Base-by-base conservation (phyloP, 2,797 vertebrate species). In the Fundulus diaphanus region DNA sequence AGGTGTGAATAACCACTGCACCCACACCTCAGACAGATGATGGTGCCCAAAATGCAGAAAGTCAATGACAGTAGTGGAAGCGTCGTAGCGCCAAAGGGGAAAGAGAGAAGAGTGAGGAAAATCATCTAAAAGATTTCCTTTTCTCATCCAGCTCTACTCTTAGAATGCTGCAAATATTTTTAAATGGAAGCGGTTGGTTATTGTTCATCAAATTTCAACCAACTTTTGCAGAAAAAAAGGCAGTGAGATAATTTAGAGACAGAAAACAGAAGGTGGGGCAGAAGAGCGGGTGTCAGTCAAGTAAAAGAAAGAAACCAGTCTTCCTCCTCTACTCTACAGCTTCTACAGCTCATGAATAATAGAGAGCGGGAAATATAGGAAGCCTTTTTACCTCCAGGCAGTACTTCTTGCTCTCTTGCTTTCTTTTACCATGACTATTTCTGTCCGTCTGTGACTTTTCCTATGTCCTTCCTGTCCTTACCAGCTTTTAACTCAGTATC, bases 321-420 rank as follows among this genome's bases (percentile, higher is more conserved):
- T 42, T 77, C 72, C 74, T 84, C 74, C 66, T 80, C 81, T 80
- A 31, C 72, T 79, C 74, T 61, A 81, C 78, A 76, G 80, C 68
- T 72, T 79, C 81, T 83, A 37, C 65, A 68, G 22, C 51, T 90
- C 78, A 88, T 91, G 84, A 93, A 92, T 91, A 87, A 91, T 91
- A 86, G 59, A 90, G 71, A 85, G 51, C 22, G 46, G 67, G 68
- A 74, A 76, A 52, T 87, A 74, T 33, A 44, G 46, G 69, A 82
- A 68, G 75, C 59, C 59, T 57, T 59, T 83, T 73, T 73, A 76
- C 78, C 69, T 33, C 51, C 70, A 72, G 72, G 85, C 78, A 78
- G 16, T 37, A 72, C 71, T 54, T 72, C 68, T 69, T 54, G 74
- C 29, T 61, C n/a, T 61, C 42, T 56, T 16, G 15, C 48, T 69